Evolutionary conservation across 1,140 invertebrate species (phyloP).

Genomic region (Drosophila gunungcola): DNA sequence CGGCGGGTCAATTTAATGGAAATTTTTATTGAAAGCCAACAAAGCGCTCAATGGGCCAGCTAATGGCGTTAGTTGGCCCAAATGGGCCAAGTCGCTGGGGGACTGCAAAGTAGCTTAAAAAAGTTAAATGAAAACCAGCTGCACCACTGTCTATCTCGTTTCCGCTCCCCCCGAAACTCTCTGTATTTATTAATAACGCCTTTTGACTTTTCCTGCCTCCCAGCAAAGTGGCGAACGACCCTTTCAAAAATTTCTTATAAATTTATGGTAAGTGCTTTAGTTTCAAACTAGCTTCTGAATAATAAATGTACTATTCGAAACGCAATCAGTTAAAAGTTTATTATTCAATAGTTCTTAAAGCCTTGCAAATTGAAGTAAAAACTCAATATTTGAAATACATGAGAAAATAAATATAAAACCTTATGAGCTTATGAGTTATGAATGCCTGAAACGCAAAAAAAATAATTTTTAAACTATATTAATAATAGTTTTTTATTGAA

Average conservation of each 20-base stretch:
- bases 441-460: background rate
- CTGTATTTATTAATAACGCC: slow-evolving; percentile 67
- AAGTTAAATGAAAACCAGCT: slow-evolving; percentile 72
- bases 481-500: no score
- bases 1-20: slow-evolving; percentile 69
- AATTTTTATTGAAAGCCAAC: slow-evolving; percentile 83
- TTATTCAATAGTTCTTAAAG: slow-evolving; percentile 5
- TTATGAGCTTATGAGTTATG: background rate
- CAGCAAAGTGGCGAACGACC: slow-evolving; percentile 9
- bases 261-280: slow-evolving; percentile 50
- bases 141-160: slow-evolving; percentile 8
- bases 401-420: background rate
- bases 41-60: slow-evolving; percentile 79
- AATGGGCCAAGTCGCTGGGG: slow-evolving; percentile 47
- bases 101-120: slow-evolving; percentile 73
- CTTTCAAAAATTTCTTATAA: slow-evolving; percentile 21
- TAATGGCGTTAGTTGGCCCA: slow-evolving; percentile 77
- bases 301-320: slow-evolving; percentile 32
- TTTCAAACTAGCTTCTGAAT: slow-evolving; percentile 38
- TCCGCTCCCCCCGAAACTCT: background rate
- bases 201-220: slow-evolving; percentile 55
- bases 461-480: no score
- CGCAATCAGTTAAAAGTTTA: slow-evolving; percentile 33
- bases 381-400: background rate
- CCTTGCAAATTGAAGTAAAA: background rate